Percentiles rank a stretch among this genome's conserved stretches.
Evolutionary conservation across 2,888 invertebrate genomes (phyloP).

Genomic region (Cephus spinipes): DNA sequence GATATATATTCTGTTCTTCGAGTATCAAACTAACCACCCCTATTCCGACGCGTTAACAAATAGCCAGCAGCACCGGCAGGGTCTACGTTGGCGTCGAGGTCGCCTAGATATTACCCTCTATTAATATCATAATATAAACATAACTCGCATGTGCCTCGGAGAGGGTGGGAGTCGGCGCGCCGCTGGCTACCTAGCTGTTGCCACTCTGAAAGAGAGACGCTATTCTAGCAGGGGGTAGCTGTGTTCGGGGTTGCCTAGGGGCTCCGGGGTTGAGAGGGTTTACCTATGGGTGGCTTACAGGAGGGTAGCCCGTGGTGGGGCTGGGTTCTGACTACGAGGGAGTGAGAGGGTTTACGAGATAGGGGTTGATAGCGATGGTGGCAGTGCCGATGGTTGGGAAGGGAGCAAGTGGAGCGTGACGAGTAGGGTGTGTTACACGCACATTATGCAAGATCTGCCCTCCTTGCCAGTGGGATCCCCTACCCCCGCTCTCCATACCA

Average conservation of each 20-base stretch:
- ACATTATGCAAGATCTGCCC: slow-evolving; percentile 51
- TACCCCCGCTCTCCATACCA: neutral
- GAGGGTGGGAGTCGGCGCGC: neutral
- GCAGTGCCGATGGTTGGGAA: slow-evolving; percentile 22
- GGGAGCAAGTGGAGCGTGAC: slow-evolving; percentile 64
- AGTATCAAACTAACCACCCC: neutral
- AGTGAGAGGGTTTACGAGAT: slow-evolving; percentile 4
- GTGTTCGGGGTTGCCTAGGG: neutral
- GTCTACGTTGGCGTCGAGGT: slow-evolving; percentile 13
- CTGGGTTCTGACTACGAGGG: slow-evolving; percentile 23
- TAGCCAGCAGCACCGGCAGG: slow-evolving; percentile 47
- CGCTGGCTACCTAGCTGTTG: neutral
- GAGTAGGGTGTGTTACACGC: slow-evolving; percentile 64
- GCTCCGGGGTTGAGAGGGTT: neutral
- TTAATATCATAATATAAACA: slow-evolving; percentile 66
- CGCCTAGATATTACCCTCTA: slow-evolving; percentile 51
- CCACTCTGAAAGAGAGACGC: neutral
- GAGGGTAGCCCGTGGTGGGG: slow-evolving; percentile 22
- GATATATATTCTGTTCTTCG: neutral
- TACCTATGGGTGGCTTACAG: slow-evolving; percentile 20
- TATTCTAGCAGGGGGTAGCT: slow-evolving; percentile 17
- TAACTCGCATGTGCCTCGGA: slow-evolving; percentile 47
- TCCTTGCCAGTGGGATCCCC: slow-evolving; percentile 9
- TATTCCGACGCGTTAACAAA: slow-evolving; percentile 33
- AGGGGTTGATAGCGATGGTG: slow-evolving; percentile 10